Percentiles rank a stretch among this genome's conserved stretches.
Conservation (phyloP, 2,797 vertebrate species). For the Tenualosa thibaudeaui region DNA sequence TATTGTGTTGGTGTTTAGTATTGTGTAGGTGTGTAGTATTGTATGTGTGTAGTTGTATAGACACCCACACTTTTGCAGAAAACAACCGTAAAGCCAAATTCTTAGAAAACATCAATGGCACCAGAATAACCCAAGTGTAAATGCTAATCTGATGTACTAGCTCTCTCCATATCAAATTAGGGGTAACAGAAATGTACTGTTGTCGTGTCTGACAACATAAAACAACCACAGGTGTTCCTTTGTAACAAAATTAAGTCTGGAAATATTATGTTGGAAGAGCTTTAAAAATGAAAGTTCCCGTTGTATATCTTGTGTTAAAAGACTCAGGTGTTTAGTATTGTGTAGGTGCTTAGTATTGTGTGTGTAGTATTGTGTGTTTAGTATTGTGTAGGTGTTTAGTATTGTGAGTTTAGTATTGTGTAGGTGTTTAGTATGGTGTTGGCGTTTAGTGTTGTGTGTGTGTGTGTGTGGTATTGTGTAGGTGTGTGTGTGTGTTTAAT, state of each 20-base stretch:
- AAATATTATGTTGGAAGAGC: background rate
- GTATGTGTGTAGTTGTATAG: no score
- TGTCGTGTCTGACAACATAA: conserved; percentile 1
- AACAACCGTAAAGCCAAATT: conserved; percentile 16
- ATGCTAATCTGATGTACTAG: conserved; percentile 18
- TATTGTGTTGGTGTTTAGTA: no score
- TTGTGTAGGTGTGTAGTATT: no score
- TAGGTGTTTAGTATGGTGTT: no score
- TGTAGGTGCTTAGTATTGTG: no score
- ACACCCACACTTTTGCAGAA: no score
- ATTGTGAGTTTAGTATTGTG: no score
- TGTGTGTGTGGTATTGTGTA: background rate
- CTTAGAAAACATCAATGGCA: conserved; percentile 14
- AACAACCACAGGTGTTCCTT: conserved; percentile 15
- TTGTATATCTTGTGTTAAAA: conserved; percentile 17
- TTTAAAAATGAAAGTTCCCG: background rate
- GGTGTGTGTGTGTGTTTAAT: background rate
- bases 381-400: no score
- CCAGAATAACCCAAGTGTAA: conserved; percentile 11
- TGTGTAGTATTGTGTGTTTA: no score
- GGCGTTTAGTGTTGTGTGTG: no score
- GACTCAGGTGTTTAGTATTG: background rate
- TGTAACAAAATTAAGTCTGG: conserved; percentile 9
- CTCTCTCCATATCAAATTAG: conserved; percentile 14
- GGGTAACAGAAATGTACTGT: background rate